Conservation (phyloP, 92 coral and sea anemone species). For the Meandrina meandrites region DNA sequence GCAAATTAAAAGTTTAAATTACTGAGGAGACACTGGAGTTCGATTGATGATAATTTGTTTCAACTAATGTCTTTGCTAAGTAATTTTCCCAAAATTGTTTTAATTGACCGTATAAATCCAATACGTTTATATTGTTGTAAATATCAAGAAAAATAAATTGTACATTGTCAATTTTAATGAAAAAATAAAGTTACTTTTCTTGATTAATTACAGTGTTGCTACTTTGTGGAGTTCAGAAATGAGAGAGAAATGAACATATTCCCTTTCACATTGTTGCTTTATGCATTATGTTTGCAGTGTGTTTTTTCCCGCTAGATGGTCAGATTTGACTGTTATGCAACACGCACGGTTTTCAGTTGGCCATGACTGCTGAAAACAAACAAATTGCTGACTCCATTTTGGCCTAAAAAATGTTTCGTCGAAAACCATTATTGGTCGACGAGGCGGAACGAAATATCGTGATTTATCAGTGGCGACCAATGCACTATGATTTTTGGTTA, state of each 20-base stretch:
- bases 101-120: background rate
- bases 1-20: background rate
- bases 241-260: background rate
- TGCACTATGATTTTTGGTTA: too few relatives aligned
- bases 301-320: too few relatives aligned
- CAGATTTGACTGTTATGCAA: background rate
- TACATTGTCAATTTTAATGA: background rate
- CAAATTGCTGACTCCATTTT: too few relatives aligned
- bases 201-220: background rate
- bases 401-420: too few relatives aligned
- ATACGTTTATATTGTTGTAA: slow-evolving; percentile 14
- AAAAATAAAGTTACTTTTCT: background rate
- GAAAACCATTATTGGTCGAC: too few relatives aligned
- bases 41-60: background rate
- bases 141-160: slow-evolving; percentile 4
- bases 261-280: background rate
- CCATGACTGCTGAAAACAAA: too few relatives aligned
- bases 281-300: too few relatives aligned
- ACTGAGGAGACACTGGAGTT: background rate
- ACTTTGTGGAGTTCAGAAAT: background rate
- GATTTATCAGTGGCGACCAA: too few relatives aligned
- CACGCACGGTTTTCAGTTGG: too few relatives aligned
- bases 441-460: too few relatives aligned
- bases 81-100: background rate
- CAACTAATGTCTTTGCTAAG: background rate